phyloP scores from a whole-genome alignment of 2,797 vertebrate species.

The Anniella stebbinsi region DNA sequence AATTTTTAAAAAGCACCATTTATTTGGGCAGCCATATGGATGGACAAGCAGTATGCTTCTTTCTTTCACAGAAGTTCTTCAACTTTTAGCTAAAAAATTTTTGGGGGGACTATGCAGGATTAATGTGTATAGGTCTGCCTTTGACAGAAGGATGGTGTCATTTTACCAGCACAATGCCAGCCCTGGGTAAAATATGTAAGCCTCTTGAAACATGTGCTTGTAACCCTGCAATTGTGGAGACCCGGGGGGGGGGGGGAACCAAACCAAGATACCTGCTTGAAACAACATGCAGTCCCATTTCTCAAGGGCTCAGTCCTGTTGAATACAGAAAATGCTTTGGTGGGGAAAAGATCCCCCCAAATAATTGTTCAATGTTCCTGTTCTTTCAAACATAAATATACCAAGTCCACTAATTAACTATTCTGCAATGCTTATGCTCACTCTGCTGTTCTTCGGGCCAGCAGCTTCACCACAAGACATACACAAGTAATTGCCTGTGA shows the following conservation, averaged over 20 bases:
- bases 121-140: constrained; percentile 34
- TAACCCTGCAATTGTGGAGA: constrained; percentile 53
- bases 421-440: not conserved
- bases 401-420: not conserved
- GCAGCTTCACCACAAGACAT: not conserved
- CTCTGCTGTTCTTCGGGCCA: not conserved
- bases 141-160: constrained; percentile 70
- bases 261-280: constrained; percentile 42
- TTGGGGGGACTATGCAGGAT: constrained; percentile 67
- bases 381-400: constrained; percentile 26
- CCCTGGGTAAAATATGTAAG: constrained; percentile 42
- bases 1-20: not conserved
- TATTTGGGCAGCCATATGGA: not conserved
- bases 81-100: constrained; percentile 43
- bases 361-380: constrained; percentile 49
- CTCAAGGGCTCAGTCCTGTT: constrained; percentile 43
- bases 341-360: constrained; percentile 5
- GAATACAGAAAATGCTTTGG: constrained; percentile 50
- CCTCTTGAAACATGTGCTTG: constrained; percentile 52
- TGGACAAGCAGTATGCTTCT: constrained; percentile 24
- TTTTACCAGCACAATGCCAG: constrained; percentile 55
- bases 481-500: not conserved
- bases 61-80: constrained; percentile 7
- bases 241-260: not conserved
- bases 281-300: constrained; percentile 58